These are phyloP conservation scores for Rhabdornis inornatus DNA, from an alignment of 2,113 vertebrate species.

Conservation along the genomic window DNA sequence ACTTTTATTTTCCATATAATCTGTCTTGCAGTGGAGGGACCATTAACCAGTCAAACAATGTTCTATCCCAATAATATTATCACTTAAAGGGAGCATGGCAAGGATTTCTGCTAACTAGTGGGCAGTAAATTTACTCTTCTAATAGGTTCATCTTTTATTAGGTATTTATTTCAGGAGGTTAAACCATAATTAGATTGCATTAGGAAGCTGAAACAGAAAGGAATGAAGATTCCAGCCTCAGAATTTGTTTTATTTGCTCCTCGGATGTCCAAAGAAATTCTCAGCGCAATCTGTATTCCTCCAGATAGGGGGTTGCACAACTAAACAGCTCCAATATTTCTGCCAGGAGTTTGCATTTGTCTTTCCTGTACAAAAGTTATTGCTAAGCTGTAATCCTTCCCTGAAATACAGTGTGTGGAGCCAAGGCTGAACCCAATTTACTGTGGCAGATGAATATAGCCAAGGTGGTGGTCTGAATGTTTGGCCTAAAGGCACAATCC, in stretches of 20 bases:
- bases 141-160: constrained; percentile 78
- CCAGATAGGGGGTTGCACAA: constrained; percentile 61
- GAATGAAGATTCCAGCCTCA: constrained; percentile 54
- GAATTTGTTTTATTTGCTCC: constrained; percentile 60
- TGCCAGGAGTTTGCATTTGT: constrained; percentile 69
- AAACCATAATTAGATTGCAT: constrained; percentile 74
- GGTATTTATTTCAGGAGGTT: constrained; percentile 76
- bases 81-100: constrained; percentile 31
- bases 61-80: constrained; percentile 61
- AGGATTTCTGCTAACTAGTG: constrained; percentile 60
- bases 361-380: constrained; percentile 73
- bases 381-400: constrained; percentile 63
- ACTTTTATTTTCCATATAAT: constrained; percentile 67
- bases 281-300: constrained; percentile 45
- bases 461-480: constrained; percentile 83
- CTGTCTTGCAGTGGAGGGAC: constrained; percentile 59
- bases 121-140: constrained; percentile 72
- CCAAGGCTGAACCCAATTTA: constrained; percentile 77
- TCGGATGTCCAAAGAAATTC: constrained; percentile 61
- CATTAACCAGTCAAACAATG: constrained; percentile 68
- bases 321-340: constrained; percentile 59
- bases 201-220: constrained; percentile 39
- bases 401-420: constrained; percentile 64
- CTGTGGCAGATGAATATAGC: constrained; percentile 81
- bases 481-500: constrained; percentile 84